Evolutionary conservation across 1,140 invertebrate species (phyloP).

Genomic region (Watersipora subatra): DNA sequence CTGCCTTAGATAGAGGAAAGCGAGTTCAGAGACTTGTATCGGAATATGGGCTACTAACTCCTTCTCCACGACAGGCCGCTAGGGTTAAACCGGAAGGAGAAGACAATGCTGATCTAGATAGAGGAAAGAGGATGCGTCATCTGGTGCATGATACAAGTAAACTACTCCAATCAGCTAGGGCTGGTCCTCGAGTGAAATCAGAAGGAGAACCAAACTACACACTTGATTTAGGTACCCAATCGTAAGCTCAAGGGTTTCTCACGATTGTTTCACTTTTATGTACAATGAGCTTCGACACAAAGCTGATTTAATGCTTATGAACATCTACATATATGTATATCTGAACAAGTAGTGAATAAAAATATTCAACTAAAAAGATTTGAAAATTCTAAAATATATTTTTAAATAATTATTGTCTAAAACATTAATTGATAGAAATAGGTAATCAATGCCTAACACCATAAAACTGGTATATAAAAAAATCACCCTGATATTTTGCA

Average conservation of each 20-base stretch:
- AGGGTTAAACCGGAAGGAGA: conserved; percentile 27
- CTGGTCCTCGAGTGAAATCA: conserved; percentile 23
- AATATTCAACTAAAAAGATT: too few species aligned
- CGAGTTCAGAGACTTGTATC: background rate
- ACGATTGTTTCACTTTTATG: too few species aligned
- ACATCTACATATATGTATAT: too few species aligned
- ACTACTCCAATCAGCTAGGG: conserved; percentile 16
- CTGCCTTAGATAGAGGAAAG: background rate
- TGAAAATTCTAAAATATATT: too few species aligned
- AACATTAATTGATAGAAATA: too few species aligned
- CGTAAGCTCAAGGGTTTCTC: background rate
- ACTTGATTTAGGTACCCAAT: conserved; percentile 12
- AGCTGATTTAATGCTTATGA: too few species aligned
- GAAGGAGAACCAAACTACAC: conserved; percentile 15
- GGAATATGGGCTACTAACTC: background rate
- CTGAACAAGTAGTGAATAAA: too few species aligned
- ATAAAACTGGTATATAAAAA: background rate
- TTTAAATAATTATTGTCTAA: too few species aligned
- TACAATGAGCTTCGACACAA: too few species aligned
- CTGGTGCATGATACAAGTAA: conserved; percentile 30
- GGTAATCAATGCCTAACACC: too few species aligned
- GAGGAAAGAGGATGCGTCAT: conserved; percentile 24
- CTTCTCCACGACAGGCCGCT: conserved; percentile 13
- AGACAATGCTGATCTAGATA: background rate
- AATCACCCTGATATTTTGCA: background rate